Evolutionary conservation across 2,797 vertebrate genomes (phyloP).

Genomic region (Channa striata): DNA sequence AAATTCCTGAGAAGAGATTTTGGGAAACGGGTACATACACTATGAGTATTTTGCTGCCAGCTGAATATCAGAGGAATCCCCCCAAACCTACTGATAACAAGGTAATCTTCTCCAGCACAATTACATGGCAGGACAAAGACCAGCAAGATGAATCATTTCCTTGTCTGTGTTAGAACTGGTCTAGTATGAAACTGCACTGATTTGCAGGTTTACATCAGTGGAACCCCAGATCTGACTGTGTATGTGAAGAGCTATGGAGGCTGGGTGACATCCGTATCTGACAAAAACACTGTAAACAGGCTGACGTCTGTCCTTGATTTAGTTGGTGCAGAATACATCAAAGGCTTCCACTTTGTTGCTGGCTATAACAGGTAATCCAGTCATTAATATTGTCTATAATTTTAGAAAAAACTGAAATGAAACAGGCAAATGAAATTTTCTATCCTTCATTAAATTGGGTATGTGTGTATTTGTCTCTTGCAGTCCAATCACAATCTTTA

Average conservation of each 20-base stretch:
- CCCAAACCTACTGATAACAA: constrained; percentile 64
- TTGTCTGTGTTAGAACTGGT: neutral
- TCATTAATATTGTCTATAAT: neutral
- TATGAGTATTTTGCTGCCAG: constrained; percentile 82
- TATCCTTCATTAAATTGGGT: neutral
- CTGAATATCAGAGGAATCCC: constrained; percentile 67
- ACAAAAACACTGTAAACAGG: neutral
- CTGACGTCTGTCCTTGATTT: constrained; percentile 62
- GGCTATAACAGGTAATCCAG: constrained; percentile 81
- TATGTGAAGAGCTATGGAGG: constrained; percentile 74
- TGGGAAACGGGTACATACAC: constrained; percentile 42
- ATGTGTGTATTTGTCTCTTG: constrained; percentile 39
- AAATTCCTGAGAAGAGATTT: constrained; percentile 19
- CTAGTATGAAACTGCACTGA: neutral
- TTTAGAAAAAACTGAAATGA: neutral
- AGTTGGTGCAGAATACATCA: constrained; percentile 51
- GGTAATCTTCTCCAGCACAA: constrained; percentile 46
- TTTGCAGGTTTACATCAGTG: constrained; percentile 74
- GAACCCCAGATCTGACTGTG: constrained; percentile 55
- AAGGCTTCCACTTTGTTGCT: constrained; percentile 57
- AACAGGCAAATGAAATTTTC: neutral
- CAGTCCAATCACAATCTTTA: constrained; percentile 76
- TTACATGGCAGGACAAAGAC: neutral
- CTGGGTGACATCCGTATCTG: constrained; percentile 38
- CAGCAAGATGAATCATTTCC: neutral